Base-by-base conservation (phyloP, 2,888 invertebrate genomes). In the Clitarchus hookeri region DNA sequence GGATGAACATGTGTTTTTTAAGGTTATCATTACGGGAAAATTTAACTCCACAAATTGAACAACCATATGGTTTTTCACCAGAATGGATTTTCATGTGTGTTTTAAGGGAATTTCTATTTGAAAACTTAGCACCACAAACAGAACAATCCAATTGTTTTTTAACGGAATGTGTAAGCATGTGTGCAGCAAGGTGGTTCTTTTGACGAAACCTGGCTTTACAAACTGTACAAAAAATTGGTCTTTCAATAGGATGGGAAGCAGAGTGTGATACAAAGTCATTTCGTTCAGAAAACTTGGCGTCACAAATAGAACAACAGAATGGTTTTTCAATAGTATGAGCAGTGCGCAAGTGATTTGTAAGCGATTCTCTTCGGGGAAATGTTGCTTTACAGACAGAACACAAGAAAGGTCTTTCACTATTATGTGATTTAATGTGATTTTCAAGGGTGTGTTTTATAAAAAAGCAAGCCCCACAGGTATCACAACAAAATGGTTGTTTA, bases 241-340 rank as follows among this genome's bases (percentile, higher is more conserved):
- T 85, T 44, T 85, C 85, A 11, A 44, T 54, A n/a, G 85, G 83
- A 65, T 85, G 85, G 23, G 65, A 65, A 65, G 23, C 16, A n/a
- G 65, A 23, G 65, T 65, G 65, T 65, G 23, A 19, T n/a, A 19
- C 19, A 19, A 65, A 19, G 65, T 65, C 65, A n/a, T 8, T n/a
- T 65, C 65, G 11, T 65, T 65, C 16, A n/a, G n/a, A 65, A 65
- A 65, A 65, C n/a, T 16, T 19, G 8, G 65, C 65, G 6, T 23
- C n/a, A n/a, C 65, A 23, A 65, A 65, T n/a, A 1, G 19, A 16
- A n/a, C 65, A 65, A 65, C n/a, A 9, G n/a, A 65, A 65, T n/a
- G 65, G n/a, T 65, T 19, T n/a, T 23, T n/a, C 65, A 65, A 65
- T 65, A 65, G 65, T n/a, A 23, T 65, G 65, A n/a, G 65, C 65